phyloP scores from a whole-genome alignment of 2,888 invertebrate genomes.

The Epistrophe eligans region DNA sequence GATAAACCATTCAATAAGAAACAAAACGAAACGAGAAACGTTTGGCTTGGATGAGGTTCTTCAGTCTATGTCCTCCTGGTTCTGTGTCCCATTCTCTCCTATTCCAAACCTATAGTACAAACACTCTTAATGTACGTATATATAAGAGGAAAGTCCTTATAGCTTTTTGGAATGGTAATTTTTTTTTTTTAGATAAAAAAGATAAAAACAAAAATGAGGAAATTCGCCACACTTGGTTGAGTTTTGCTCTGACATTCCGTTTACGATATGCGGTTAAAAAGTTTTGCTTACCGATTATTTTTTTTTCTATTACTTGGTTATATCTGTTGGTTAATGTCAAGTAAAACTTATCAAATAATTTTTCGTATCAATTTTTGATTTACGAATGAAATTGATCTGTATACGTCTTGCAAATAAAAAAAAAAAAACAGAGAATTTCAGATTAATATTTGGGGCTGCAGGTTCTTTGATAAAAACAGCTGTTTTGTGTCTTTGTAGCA shows the following conservation, averaged over 20 bases:
- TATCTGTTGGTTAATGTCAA: constrained; percentile 37
- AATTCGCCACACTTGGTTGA: constrained; percentile 51
- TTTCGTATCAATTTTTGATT: constrained; percentile 54
- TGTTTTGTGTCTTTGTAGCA: not conserved
- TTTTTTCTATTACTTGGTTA: constrained; percentile 31
- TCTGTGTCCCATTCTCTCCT: not conserved
- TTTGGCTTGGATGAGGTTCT: constrained; percentile 32
- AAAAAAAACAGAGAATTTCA: not conserved
- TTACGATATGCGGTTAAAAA: constrained; percentile 48
- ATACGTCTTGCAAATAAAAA: not conserved
- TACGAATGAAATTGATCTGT: constrained; percentile 34
- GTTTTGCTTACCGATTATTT: constrained; percentile 36
- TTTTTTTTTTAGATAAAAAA: constrained; percentile 22
- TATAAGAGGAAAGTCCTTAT: not conserved
- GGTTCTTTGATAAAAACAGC: not conserved
- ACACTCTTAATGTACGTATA: not conserved
- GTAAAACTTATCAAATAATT: constrained; percentile 47
- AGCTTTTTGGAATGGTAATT: constrained; percentile 1
- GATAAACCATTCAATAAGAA: constrained; percentile 60
- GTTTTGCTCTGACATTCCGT: constrained; percentile 48
- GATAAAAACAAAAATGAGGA: constrained; percentile 35
- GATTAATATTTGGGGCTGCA: not conserved
- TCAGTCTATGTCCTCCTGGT: not conserved
- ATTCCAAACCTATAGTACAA: not conserved
- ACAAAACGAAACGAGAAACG: constrained; percentile 52